A percentile compares a stretch with the other conserved stretches of the same genome.
These are phyloP conservation scores for Lytechinus variegatus DNA, from an alignment of 35 echinoderm and acorn worm genomes.

Conservation along the genomic window DNA sequence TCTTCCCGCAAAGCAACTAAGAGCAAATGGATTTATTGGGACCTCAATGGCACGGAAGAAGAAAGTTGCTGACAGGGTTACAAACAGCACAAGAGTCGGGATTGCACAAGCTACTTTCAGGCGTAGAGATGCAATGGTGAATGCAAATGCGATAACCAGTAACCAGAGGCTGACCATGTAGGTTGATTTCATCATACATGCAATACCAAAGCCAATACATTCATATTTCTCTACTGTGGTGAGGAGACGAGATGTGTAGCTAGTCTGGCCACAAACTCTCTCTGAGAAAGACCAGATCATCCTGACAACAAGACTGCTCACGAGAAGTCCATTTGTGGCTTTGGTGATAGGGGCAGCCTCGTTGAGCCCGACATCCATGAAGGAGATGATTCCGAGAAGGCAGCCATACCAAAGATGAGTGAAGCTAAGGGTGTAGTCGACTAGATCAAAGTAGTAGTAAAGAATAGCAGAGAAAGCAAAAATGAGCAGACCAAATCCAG, in stretches of 20 bases:
- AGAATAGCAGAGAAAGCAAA: slow-evolving; percentile 86
- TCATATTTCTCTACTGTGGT: slow-evolving; percentile 81
- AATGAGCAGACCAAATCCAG: slow-evolving; percentile 80
- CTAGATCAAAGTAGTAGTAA: slow-evolving; percentile 88
- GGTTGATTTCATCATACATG: slow-evolving; percentile 69
- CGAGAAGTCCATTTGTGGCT: slow-evolving; percentile 68
- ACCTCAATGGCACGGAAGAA: slow-evolving; percentile 75
- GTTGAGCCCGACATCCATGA: slow-evolving; percentile 51
- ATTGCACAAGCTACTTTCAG: slow-evolving; percentile 79
- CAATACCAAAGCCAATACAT: slow-evolving; percentile 83
- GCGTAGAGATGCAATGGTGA: slow-evolving; percentile 75
- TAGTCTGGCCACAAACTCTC: slow-evolving; percentile 61
- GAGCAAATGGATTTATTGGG: slow-evolving; percentile 67
- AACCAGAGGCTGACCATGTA: slow-evolving; percentile 77
- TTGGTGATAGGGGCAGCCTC: slow-evolving; percentile 22
- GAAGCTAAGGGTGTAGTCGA: slow-evolving; percentile 72
- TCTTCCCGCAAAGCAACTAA: slow-evolving; percentile 76
- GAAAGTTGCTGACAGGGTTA: slow-evolving; percentile 63
- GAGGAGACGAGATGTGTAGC: slow-evolving; percentile 71
- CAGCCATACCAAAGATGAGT: slow-evolving; percentile 94
- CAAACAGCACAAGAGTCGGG: slow-evolving; percentile 66
- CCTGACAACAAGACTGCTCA: slow-evolving; percentile 76
- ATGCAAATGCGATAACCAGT: slow-evolving; percentile 69
- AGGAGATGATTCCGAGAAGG: slow-evolving; percentile 87
- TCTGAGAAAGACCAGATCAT: slow-evolving; percentile 70